Base-by-base conservation (phyloP, 2,888 invertebrate genomes). In the Troides oblongomaculatus region DNA sequence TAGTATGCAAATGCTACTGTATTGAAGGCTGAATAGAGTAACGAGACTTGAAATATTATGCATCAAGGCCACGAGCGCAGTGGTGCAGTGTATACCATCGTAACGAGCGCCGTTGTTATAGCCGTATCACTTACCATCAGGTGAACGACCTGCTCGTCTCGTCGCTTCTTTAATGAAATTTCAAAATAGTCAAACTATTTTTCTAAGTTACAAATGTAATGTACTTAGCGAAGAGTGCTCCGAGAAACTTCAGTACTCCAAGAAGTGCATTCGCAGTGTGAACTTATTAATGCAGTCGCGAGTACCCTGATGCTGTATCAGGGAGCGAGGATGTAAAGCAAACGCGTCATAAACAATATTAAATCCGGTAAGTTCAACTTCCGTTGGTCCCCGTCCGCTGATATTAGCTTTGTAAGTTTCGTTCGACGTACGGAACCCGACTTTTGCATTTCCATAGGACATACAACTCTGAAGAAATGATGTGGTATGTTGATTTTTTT, bases 331-430 rank as follows among this genome's bases (percentile, higher is more conserved):
- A 80, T 83, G 85, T 87, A 88, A 88, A 88, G 86, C 86, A 86
- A 85, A 90, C 86, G 89, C 85, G 86, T 89, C 91, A 84, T 87
- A 87, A 89, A 88, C 87, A 86, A 87, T 90, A 90, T 90, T 87
- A 90, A 88, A 88, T 84, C 84, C 83, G 81, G 79, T 77, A 82
- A 73, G 66, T 74, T 73, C 70, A 64, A 76, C 79, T 79, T 78
- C 71, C 74, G n/a, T 74, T 78, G 79, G 77, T 73, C 66, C 71
- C 66, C 69, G 75, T 76, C 79, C 78, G 77, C 78, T 81, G 81
- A 83, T 87, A 89, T 89, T 89, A 90, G 84, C 80, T 81, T 79
- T 79, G 77, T 83, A 84, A 86, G 82, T 86, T 85, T 76, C 75
- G 77, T 81, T 78, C 82, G 79, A 81, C 83, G 82, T 82, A 84